phyloP scores from a whole-genome alignment of 2,888 invertebrate species.

The Lepas anatifera region DNA sequence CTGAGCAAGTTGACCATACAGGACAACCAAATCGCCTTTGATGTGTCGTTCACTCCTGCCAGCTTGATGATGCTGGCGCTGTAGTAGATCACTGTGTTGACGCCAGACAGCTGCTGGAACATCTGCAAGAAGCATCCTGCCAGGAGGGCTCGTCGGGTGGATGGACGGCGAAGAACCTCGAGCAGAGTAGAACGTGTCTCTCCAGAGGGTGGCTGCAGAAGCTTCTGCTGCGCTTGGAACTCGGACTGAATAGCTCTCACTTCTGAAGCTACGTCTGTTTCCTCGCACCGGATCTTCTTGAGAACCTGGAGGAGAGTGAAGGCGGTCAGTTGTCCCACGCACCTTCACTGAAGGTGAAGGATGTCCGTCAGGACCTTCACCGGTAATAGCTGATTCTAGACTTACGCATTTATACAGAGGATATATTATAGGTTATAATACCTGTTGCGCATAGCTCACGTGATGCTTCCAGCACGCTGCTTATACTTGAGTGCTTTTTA shows the following conservation, averaged over 20 bases:
- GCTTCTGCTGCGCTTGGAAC: background rate
- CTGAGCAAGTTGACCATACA: slow-evolving; percentile 37
- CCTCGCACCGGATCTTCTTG: background rate
- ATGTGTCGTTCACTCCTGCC: slow-evolving; percentile 31
- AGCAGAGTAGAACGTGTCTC: background rate
- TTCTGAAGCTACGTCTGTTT: background rate
- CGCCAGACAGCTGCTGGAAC: too few relatives aligned
- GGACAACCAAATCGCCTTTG: slow-evolving; percentile 38
- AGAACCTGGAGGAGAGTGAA: slow-evolving; percentile 29
- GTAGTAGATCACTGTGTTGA: slow-evolving; percentile 34
- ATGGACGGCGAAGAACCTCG: slow-evolving; percentile 27
- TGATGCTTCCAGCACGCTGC: too few relatives aligned
- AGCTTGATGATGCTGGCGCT: slow-evolving; percentile 39
- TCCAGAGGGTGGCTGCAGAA: background rate
- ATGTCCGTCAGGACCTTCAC: too few relatives aligned
- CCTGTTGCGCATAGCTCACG: too few relatives aligned
- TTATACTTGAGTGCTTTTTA: too few relatives aligned
- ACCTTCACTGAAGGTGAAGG: too few relatives aligned
- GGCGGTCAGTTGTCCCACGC: too few relatives aligned
- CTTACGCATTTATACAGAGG: too few relatives aligned
- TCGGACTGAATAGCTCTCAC: background rate
- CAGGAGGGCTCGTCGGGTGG: too few relatives aligned
- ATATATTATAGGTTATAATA: too few relatives aligned
- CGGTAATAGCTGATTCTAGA: too few relatives aligned
- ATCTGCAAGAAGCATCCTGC: too few relatives aligned